Evolutionary conservation across 2,113 vertebrate species (phyloP).

Genomic region (Rhadina sibilatrix): DNA sequence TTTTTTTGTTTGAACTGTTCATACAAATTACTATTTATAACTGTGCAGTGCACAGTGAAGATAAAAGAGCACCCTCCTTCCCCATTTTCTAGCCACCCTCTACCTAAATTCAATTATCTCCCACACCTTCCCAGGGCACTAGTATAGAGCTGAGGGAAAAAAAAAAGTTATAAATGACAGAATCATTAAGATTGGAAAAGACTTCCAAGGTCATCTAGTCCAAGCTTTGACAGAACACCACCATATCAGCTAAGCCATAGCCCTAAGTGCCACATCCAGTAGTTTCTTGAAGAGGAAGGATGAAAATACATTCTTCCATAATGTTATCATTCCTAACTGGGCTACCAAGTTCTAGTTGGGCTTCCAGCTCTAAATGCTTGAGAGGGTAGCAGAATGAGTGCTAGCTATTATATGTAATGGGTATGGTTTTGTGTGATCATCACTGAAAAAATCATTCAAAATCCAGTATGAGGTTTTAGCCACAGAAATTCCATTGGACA

Average conservation of each 20-base stretch:
- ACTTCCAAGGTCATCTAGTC: background rate
- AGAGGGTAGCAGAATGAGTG: background rate
- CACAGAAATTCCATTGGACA: background rate
- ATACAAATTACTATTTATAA: background rate
- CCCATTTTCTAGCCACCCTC: background rate
- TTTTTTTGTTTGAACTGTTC: background rate
- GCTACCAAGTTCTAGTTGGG: background rate
- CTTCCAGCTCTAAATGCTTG: background rate
- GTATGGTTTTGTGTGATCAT: background rate
- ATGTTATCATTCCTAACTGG: background rate
- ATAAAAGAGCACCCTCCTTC: background rate
- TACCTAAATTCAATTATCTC: background rate
- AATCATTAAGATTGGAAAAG: background rate
- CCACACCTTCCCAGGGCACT: background rate
- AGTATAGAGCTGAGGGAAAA: background rate
- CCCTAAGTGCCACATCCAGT: background rate
- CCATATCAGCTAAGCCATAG: background rate
- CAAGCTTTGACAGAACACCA: background rate
- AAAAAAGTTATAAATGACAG: background rate
- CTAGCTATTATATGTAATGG: background rate
- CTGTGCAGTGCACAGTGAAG: background rate
- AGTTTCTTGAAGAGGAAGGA: background rate
- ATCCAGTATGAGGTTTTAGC: background rate
- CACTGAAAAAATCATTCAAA: background rate
- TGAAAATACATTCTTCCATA: background rate